phyloP scores from a whole-genome alignment of 2,797 vertebrate genomes.

The Catostomus latipinnis region DNA sequence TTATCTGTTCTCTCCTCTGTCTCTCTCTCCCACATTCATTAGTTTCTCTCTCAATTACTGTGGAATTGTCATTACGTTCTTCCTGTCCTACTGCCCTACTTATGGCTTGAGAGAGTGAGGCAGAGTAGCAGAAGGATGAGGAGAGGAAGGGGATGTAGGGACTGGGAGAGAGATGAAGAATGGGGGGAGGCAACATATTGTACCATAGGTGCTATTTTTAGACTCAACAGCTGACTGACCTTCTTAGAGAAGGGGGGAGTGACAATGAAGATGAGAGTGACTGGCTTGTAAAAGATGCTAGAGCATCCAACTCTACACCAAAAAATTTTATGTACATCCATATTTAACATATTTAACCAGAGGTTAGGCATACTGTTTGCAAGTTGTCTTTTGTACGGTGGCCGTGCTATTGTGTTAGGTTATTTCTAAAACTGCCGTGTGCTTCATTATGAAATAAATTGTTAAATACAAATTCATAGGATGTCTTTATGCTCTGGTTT shows the following conservation, averaged over 20 bases:
- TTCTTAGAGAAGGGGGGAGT: constrained; percentile 59
- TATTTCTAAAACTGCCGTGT: background rate
- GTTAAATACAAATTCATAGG: background rate
- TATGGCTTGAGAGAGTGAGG: constrained; percentile 69
- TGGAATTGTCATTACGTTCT: constrained; percentile 74
- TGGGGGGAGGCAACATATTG: constrained; percentile 74
- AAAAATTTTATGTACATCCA: constrained; percentile 8
- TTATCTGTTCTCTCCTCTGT: constrained; percentile 29
- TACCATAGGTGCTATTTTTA: constrained; percentile 78
- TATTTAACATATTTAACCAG: background rate
- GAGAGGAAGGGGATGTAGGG: constrained; percentile 62
- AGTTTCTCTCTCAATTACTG: constrained; percentile 56
- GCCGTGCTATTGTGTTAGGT: background rate
- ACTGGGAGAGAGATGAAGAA: constrained; percentile 67
- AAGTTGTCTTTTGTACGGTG: background rate
- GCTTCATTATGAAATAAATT: background rate
- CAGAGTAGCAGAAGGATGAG: constrained; percentile 38
- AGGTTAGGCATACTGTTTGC: background rate
- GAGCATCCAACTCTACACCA: background rate
- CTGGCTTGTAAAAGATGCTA: constrained; percentile 55
- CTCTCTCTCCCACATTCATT: constrained; percentile 56
- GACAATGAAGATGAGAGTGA: constrained; percentile 34
- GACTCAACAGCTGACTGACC: constrained; percentile 78
- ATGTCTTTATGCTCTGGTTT: background rate
- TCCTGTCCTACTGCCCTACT: constrained; percentile 83